Evolutionary conservation across 2,113 vertebrate species (phyloP).

Genomic region (Thamnaconus septentrionalis): DNA sequence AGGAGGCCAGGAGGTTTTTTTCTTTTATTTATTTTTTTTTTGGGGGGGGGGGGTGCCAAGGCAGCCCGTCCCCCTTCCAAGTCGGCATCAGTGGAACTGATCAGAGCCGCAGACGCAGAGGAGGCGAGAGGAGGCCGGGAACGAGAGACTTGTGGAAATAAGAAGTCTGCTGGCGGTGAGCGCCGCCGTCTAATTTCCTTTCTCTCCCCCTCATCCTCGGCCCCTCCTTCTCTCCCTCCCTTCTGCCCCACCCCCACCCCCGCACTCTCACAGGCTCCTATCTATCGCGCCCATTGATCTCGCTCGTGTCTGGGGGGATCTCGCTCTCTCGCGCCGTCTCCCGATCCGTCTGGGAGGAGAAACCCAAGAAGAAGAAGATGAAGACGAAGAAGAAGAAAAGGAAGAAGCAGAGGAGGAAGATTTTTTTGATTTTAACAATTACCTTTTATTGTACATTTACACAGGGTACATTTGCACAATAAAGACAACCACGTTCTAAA

Average conservation of each 20-base stretch:
- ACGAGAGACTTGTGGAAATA: constrained; percentile 44
- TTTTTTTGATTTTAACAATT: no score
- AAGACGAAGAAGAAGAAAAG: background rate
- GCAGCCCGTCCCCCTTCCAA: constrained; percentile 51
- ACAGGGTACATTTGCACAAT: no score
- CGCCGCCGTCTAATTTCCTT: constrained; percentile 66
- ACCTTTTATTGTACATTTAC: no score
- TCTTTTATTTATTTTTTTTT: no score
- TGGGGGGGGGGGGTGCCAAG: no score
- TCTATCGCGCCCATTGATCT: constrained; percentile 68
- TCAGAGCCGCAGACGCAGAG: constrained; percentile 51
- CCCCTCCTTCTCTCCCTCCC: no score
- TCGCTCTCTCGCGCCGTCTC: constrained; percentile 42
- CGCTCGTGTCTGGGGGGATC: constrained; percentile 48
- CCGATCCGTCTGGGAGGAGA: constrained; percentile 52
- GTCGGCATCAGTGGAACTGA: constrained; percentile 45
- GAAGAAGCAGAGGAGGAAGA: constrained; percentile 5
- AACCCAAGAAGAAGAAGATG: constrained; percentile 26
- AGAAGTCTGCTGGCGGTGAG: constrained; percentile 47
- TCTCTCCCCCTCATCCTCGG: constrained; percentile 5
- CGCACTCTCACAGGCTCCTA: constrained; percentile 53
- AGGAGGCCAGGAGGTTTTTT: constrained; percentile 22
- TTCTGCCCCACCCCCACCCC: no score
- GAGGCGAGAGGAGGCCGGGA: constrained; percentile 57
- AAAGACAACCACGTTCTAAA: no score